These are phyloP conservation scores for Cheilosia impressa DNA, from an alignment of 2,888 invertebrate species.

Conservation along the genomic window DNA sequence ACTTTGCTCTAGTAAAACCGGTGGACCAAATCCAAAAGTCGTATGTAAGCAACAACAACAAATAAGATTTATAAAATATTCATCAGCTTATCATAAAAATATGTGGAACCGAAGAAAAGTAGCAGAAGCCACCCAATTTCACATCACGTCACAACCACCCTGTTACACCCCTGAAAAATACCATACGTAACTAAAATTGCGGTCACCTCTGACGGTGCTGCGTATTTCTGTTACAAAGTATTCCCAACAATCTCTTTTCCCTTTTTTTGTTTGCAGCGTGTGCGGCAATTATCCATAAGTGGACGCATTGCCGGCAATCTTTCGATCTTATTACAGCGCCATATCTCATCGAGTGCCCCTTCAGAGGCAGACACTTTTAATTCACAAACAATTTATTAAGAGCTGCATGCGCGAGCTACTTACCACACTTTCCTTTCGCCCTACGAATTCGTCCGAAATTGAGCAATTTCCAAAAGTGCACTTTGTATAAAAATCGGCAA, in stretches of 20 bases:
- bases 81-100: no score
- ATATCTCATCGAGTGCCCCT: conserved; percentile 3
- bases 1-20: no score
- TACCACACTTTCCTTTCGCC: not conserved
- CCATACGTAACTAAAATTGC: not conserved
- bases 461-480: conserved; percentile 20
- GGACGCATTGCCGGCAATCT: not conserved
- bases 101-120: no score
- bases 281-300: conserved; percentile 5
- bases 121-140: no score
- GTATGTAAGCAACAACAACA: no score
- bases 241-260: not conserved
- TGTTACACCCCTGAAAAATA: not conserved
- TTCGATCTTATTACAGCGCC: not conserved
- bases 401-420: not conserved
- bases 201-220: not conserved
- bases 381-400: not conserved
- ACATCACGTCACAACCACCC: no score
- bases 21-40: no score
- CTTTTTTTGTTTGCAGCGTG: not conserved
- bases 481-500: not conserved
- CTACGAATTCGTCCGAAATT: not conserved
- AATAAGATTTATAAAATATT: no score
- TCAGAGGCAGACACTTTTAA: not conserved
- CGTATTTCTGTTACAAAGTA: not conserved